These are phyloP conservation scores for Diplodus sargus DNA, from an alignment of 2,797 vertebrate species.

Conservation along the genomic window DNA sequence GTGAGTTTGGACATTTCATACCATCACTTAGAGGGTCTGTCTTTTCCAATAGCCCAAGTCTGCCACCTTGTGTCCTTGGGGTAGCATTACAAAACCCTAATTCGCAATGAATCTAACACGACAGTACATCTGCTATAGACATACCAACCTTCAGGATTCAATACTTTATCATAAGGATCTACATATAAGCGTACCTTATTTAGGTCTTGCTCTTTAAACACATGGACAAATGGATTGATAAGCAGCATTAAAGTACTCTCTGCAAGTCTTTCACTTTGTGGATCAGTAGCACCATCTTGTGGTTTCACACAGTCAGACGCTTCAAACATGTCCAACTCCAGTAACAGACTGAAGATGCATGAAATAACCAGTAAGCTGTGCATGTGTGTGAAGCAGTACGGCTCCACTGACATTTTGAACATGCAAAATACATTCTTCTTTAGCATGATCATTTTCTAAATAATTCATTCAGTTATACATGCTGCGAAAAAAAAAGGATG, in stretches of 20 bases:
- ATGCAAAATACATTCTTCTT: not conserved
- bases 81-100: slow-evolving; percentile 17
- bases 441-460: not conserved
- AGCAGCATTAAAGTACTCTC: not conserved
- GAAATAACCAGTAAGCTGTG: not conserved
- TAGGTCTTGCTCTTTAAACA: not conserved
- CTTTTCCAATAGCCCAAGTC: not conserved
- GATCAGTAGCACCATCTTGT: slow-evolving; percentile 61
- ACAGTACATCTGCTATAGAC: not conserved
- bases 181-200: not conserved
- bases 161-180: not conserved
- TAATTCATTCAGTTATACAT: not conserved
- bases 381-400: not conserved
- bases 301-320: slow-evolving; percentile 2
- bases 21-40: not conserved
- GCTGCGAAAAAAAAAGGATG: not conserved
- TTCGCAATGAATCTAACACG: not conserved
- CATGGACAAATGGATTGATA: not conserved
- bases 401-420: not conserved
- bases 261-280: not conserved
- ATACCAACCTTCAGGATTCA: not conserved
- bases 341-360: not conserved
- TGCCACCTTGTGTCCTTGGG: slow-evolving; percentile 53
- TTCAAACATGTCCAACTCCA: not conserved
- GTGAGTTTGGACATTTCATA: not conserved